A percentile compares a stretch with the other conserved stretches of the same genome.
Conservation (phyloP, 2,797 vertebrate species). For the Lepidocolaptes lacrymiger region DNA sequence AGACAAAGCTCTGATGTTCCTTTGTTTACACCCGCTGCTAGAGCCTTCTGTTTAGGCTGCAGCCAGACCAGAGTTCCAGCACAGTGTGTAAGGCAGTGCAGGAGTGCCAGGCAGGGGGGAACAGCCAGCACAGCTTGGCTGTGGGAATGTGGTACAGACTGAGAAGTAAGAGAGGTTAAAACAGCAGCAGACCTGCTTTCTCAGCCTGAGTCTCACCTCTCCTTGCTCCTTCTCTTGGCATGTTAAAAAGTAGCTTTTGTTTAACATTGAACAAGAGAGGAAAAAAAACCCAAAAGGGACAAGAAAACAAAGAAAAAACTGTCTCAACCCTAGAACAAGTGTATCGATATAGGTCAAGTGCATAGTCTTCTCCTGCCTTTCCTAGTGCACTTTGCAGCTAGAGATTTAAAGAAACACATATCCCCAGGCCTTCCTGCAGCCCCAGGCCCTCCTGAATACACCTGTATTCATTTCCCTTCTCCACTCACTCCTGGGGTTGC, state of each 20-base stretch:
- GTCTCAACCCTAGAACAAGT: background rate
- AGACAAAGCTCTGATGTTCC: background rate
- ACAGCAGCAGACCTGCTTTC: background rate
- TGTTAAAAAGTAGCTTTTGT: background rate
- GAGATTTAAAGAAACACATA: background rate
- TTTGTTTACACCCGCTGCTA: background rate
- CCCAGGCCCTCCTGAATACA: too few relatives aligned
- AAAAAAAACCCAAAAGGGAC: too few relatives aligned
- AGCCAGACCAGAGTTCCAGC: background rate
- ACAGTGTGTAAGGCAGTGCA: fast-evolving
- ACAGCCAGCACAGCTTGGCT: background rate
- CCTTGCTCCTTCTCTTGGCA: background rate
- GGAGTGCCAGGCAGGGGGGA: background rate
- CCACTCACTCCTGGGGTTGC: background rate
- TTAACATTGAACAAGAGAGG: background rate
- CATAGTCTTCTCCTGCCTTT: background rate
- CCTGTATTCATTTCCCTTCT: background rate
- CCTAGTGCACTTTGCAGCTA: background rate
- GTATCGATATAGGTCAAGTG: background rate
- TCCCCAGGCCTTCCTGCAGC: background rate
- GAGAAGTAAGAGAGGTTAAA: background rate
- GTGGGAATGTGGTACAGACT: background rate
- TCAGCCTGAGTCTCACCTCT: background rate
- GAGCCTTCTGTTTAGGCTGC: background rate
- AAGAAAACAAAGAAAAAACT: background rate